A percentile compares a stretch with the other conserved stretches of the same genome.
Evolutionary conservation across 2,797 vertebrate genomes (phyloP).

Genomic region (Tokudaia tokunoshimensis): DNA sequence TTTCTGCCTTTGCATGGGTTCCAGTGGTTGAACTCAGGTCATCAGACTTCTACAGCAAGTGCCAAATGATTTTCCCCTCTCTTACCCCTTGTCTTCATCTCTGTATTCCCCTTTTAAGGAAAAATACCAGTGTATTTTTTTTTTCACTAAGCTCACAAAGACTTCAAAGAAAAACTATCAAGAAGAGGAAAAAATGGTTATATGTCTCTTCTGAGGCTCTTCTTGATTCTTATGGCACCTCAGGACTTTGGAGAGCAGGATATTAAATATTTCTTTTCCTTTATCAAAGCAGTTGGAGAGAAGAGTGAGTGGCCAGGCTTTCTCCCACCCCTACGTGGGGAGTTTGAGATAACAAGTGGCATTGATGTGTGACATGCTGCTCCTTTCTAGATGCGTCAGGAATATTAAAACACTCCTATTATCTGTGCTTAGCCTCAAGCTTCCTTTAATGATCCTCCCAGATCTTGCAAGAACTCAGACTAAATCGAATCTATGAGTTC

Average conservation of each 20-base stretch:
- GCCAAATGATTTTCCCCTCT: background rate
- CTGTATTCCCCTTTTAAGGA: slow-evolving; percentile 24
- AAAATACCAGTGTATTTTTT: slow-evolving; percentile 61
- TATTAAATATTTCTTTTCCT: slow-evolving; percentile 62
- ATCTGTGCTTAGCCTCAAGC: slow-evolving; percentile 87
- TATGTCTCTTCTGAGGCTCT: slow-evolving; percentile 55
- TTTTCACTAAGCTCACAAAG: background rate
- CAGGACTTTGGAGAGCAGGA: slow-evolving; percentile 61
- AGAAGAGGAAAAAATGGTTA: slow-evolving; percentile 66
- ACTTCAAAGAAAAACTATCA: slow-evolving; percentile 62
- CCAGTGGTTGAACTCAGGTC: background rate
- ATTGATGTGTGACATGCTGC: slow-evolving; percentile 81
- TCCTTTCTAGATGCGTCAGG: slow-evolving; percentile 84
- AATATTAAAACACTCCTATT: slow-evolving; percentile 88
- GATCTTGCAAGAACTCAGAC: slow-evolving; percentile 84
- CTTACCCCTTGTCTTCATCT: background rate
- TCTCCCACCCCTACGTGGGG: slow-evolving; percentile 5
- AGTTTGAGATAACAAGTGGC: slow-evolving; percentile 74
- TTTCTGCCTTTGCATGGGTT: background rate
- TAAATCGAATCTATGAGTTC: slow-evolving; percentile 87
- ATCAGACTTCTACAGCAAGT: background rate
- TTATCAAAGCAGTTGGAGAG: slow-evolving; percentile 58
- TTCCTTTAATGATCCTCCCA: slow-evolving; percentile 88
- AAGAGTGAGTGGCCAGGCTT: background rate
- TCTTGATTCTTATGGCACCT: slow-evolving; percentile 61